Base-by-base conservation (phyloP, 2,113 vertebrate genomes). In the Accipiter cooperii region DNA sequence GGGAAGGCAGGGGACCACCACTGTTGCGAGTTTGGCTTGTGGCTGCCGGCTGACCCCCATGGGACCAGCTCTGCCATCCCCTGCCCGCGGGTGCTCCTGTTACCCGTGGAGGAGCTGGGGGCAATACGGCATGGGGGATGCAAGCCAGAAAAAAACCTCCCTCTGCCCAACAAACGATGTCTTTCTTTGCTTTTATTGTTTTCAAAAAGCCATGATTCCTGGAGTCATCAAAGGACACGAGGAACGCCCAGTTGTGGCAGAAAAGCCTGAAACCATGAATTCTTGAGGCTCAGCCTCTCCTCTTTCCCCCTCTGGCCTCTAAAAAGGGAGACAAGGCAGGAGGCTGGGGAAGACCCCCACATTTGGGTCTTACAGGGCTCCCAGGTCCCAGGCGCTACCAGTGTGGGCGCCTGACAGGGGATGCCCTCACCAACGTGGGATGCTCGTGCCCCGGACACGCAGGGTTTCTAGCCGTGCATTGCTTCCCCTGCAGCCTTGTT, bases 21-120 rank as follows among this genome's bases (percentile, higher is more conserved):
- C 17, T 5, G 2, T 20, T 84, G 18, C 0, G 0, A 38, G 33
- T n/a, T 26, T 0, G 2, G 29, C 16, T 65, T 34, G 46, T 5
- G 10, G 33, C 36, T 29, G 6, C 42, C 70, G 14, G 10, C 52
- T 2, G 5, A 25, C 2, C 2, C n/a, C 8, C 3, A 0, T 29
- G 11, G 63, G 31, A 51, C 13, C 42, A 26, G 47, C 22, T 63
- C 42, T 78, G 47, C 15, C 28, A 73, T 38, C 6, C 25, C 17
- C 49, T 36, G 64, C 40, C 40, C 20, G 17, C 0, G 9, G 34
- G n/a, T 33, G 44, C 46, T 84, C 26, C 60, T 74, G 26, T 29
- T 17, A 6, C 34, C 18, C 7, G 4, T 0, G 4, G 54, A 75
- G 7, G 49, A 73, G 20, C 46, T 57, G 57, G 8, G 10, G 9